Percentiles rank a stretch among this genome's conserved stretches.
phyloP scores from a whole-genome alignment of 2,888 invertebrate genomes.

The Phortica magna region DNA sequence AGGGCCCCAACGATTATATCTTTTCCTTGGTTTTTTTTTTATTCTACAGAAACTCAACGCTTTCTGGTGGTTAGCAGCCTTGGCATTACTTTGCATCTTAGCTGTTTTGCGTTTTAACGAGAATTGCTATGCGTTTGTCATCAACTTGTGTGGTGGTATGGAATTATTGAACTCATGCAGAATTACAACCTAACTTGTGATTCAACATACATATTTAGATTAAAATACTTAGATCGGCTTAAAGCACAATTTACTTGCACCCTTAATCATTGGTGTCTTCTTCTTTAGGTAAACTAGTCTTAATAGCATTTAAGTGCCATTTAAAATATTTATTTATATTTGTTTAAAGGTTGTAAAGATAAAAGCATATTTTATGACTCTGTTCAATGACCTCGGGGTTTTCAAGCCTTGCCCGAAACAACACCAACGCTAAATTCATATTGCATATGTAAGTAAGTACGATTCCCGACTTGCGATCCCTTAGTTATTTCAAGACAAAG shows the following conservation, averaged over 20 bases:
- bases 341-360: too few relatives aligned
- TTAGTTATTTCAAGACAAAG: slow-evolving; percentile 1
- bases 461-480: background rate
- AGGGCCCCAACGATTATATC: background rate
- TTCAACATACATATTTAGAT: background rate
- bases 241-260: background rate
- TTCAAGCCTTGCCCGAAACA: background rate
- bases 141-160: background rate
- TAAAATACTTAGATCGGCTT: background rate
- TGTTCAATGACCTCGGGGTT: too few relatives aligned
- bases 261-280: too few relatives aligned
- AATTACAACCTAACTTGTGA: too few relatives aligned
- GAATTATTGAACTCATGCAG: too few relatives aligned
- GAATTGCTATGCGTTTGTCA: background rate
- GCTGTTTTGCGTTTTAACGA: too few relatives aligned
- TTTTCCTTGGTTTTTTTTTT: too few relatives aligned
- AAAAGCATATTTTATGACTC: too few relatives aligned
- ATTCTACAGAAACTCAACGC: background rate
- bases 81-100: background rate
- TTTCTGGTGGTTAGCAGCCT: background rate
- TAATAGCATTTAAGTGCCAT: too few relatives aligned
- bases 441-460: background rate
- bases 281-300: too few relatives aligned
- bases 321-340: too few relatives aligned
- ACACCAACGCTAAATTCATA: background rate